Evolutionary conservation across 2,888 invertebrate species (phyloP), one percentile per base, ranked within the genome.

Genomic region (Xanthorhoe spadicearia): DNA sequence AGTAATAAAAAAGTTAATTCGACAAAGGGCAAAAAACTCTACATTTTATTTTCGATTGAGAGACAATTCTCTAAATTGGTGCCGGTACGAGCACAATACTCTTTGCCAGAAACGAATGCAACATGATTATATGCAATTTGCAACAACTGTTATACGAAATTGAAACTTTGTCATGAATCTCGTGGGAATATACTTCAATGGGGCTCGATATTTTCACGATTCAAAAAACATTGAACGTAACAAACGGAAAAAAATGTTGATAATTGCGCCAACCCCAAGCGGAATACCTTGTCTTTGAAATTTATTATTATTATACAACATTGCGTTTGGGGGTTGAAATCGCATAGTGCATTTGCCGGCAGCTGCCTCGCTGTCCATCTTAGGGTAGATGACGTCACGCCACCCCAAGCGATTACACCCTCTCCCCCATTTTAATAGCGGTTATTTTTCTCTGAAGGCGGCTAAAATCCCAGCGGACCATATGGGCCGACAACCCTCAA

Each of bases 231-330:
- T 79, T 76, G 70, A 72, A 72, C 72, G 75, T 76, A 76, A 75
- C 75, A 76, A 79, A 73, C 64, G 71, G n/a, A 74, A 76, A 81
- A 87, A 84, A 83, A 79, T 78, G 76, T 76, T 77, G 85, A 85
- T 85, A 88, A 89, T 89, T 85, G 84, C 78, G 67, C 72, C 83
- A 88, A 87, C 89, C 77, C 83, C 82, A 69, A 80, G 77, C 83
- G 83, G 80, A 80, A 83, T 79, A 86, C 87, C 88, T 87, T 86
- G 89, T 88, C 89, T 90, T 86, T 87, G 83, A 82, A 88, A 90
- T 91, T 89, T 92, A 92, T 89, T 91, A 90, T 90, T 91, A 90
- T 89, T 87, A 87, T 81, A 83, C 84, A 86, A 88, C 85, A 86
- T 87, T 90, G 89, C 88, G 85, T 85, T 86, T 81, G 78, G 85